Evolutionary conservation across 2,888 invertebrate genomes (phyloP).

Genomic region (Aromia moschata): DNA sequence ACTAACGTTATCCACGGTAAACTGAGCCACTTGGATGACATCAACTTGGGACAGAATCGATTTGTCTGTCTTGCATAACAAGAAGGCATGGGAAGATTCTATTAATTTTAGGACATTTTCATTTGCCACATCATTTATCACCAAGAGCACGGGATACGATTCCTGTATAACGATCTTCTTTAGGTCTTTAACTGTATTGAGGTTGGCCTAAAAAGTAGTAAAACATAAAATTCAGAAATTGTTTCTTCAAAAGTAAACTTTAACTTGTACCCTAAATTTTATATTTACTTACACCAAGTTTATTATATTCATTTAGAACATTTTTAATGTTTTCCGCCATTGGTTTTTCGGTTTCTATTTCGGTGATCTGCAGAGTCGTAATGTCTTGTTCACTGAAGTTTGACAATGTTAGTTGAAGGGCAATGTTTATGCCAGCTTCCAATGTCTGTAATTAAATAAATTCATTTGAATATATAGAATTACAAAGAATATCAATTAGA

Average conservation of each 20-base stretch:
- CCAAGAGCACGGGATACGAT: slow-evolving; percentile 54
- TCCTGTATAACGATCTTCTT: slow-evolving; percentile 53
- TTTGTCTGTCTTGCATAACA: slow-evolving; percentile 50
- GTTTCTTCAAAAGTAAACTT: slow-evolving; percentile 5
- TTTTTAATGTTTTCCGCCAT: slow-evolving; percentile 50
- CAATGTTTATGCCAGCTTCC: slow-evolving; percentile 54
- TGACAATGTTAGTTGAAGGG: slow-evolving; percentile 52
- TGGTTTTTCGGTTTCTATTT: slow-evolving; percentile 52
- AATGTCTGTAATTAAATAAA: slow-evolving; percentile 50
- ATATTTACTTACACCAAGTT: slow-evolving; percentile 52
- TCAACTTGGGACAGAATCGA: slow-evolving; percentile 42
- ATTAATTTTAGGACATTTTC: slow-evolving; percentile 53
- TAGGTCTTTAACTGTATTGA: slow-evolving; percentile 49
- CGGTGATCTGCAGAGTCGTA: slow-evolving; percentile 54
- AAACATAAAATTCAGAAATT: too few relatives aligned
- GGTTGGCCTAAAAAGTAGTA: slow-evolving; percentile 55
- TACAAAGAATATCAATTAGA: too few relatives aligned
- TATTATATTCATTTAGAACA: slow-evolving; percentile 50
- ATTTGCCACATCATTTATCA: slow-evolving; percentile 51
- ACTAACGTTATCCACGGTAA: slow-evolving; percentile 44
- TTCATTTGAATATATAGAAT: not conserved
- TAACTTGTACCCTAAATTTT: not conserved
- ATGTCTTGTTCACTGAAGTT: slow-evolving; percentile 52
- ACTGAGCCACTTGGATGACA: slow-evolving; percentile 51
- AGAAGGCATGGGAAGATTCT: slow-evolving; percentile 51